phyloP scores from a whole-genome alignment of 2,888 invertebrate genomes.

The Drosophila austrosaltans region DNA sequence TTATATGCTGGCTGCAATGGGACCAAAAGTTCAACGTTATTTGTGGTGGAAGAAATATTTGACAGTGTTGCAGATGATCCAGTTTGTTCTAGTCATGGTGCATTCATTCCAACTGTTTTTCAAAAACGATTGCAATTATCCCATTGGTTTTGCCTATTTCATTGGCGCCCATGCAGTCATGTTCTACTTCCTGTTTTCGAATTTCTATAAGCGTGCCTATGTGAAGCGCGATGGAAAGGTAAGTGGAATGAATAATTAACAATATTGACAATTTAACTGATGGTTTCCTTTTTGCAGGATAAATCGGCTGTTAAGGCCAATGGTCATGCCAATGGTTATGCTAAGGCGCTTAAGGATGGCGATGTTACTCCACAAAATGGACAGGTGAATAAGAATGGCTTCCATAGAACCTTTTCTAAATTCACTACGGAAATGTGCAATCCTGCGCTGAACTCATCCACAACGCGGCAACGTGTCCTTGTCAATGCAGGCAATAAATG shows the following conservation, averaged over 20 bases:
- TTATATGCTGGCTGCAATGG: conserved; percentile 94
- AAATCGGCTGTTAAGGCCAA: conserved; percentile 74
- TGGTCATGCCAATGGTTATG: conserved; percentile 71
- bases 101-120: conserved; percentile 96
- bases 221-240: conserved; percentile 81
- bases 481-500: conserved; percentile 79
- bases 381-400: conserved; percentile 70
- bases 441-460: conserved; percentile 62
- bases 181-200: conserved; percentile 96
- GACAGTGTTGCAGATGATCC: conserved; percentile 95
- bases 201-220: conserved; percentile 94
- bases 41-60: conserved; percentile 98
- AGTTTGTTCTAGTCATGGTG: conserved; percentile 93
- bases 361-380: conserved; percentile 53
- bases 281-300: conserved; percentile 52
- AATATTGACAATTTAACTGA: not conserved
- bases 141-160: conserved; percentile 94
- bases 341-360: conserved; percentile 65
- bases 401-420: conserved; percentile 74
- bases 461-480: conserved; percentile 81
- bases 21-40: conserved; percentile 93
- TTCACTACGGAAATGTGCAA: conserved; percentile 73
- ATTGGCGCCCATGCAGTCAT: conserved; percentile 96
- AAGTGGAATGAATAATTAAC: conserved; percentile 17
- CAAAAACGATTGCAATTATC: conserved; percentile 93